Conservation (phyloP, 2,888 invertebrate species). For the Hemicrepidius hirtus region DNA sequence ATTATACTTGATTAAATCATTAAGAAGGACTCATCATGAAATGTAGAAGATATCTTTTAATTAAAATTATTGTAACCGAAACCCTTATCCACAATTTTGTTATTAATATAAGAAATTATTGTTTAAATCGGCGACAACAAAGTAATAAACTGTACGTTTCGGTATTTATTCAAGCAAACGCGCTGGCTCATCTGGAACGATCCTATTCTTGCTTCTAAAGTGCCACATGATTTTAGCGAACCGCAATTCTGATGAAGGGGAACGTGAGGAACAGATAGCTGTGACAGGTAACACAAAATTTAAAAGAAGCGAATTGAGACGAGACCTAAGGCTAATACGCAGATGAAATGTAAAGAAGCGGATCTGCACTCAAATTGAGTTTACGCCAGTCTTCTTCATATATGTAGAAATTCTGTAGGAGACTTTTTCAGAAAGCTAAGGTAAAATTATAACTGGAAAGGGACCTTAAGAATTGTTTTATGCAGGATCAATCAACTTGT, state of each 20-base stretch:
- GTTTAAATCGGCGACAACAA: too few relatives aligned
- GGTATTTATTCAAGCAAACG: too few relatives aligned
- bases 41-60: too few relatives aligned
- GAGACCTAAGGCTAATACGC: constrained; percentile 37
- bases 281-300: constrained; percentile 40
- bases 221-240: not conserved
- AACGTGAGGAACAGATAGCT: constrained; percentile 10
- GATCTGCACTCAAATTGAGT: constrained; percentile 39
- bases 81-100: too few relatives aligned
- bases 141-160: too few relatives aligned
- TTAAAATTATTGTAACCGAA: too few relatives aligned
- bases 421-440: constrained; percentile 29
- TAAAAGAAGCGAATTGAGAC: constrained; percentile 32
- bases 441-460: constrained; percentile 9
- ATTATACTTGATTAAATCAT: constrained; percentile 29
- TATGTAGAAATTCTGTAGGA: constrained; percentile 24
- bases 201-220: not conserved
- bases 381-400: constrained; percentile 16
- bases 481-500: too few relatives aligned
- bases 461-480: not conserved
- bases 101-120: too few relatives aligned
- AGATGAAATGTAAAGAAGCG: constrained; percentile 43
- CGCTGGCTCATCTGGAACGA: too few relatives aligned
- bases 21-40: constrained; percentile 18
- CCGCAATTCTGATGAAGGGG: constrained; percentile 15